Percentiles rank a stretch among this genome's conserved stretches.
phyloP scores from a whole-genome alignment of 2,797 vertebrate species.

The Diplodus puntazzo region DNA sequence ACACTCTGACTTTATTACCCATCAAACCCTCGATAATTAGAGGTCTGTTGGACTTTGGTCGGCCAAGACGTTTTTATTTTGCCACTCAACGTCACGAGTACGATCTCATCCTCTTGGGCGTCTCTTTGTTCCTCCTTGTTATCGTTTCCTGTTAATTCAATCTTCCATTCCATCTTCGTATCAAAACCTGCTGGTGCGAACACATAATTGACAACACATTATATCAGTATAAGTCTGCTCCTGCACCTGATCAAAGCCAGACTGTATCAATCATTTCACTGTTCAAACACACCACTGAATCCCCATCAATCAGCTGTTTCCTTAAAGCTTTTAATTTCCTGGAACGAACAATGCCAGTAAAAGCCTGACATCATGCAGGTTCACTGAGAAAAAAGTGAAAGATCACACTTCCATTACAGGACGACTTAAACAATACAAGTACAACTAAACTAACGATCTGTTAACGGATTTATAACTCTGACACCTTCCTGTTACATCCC shows the following conservation, averaged over 20 bases:
- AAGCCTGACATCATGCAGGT: conserved; percentile 23
- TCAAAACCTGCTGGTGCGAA: neutral
- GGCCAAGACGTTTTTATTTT: neutral
- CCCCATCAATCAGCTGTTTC: conserved; percentile 22
- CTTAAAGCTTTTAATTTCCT: conserved; percentile 25
- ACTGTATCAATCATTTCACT: neutral
- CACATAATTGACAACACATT: neutral
- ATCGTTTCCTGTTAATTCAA: neutral
- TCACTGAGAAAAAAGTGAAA: conserved; percentile 31
- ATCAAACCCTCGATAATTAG: neutral
- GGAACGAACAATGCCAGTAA: conserved; percentile 32
- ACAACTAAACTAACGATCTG: conserved; percentile 13
- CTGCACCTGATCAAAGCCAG: neutral
- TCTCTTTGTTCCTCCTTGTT: neutral
- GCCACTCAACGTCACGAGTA: neutral
- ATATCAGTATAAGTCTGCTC: neutral
- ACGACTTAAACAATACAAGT: conserved; percentile 25
- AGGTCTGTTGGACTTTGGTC: conserved; percentile 30
- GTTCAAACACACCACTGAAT: neutral
- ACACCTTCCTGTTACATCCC: conserved; percentile 38
- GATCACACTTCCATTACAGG: conserved; percentile 11
- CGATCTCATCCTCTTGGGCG: neutral
- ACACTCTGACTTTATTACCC: conserved; percentile 5
- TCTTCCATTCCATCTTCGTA: neutral
- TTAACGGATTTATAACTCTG: conserved; percentile 24